A percentile compares a stretch with the other conserved stretches of the same genome.
phyloP scores from a whole-genome alignment of 2,113 vertebrate species.

The Tautogolabrus adspersus region DNA sequence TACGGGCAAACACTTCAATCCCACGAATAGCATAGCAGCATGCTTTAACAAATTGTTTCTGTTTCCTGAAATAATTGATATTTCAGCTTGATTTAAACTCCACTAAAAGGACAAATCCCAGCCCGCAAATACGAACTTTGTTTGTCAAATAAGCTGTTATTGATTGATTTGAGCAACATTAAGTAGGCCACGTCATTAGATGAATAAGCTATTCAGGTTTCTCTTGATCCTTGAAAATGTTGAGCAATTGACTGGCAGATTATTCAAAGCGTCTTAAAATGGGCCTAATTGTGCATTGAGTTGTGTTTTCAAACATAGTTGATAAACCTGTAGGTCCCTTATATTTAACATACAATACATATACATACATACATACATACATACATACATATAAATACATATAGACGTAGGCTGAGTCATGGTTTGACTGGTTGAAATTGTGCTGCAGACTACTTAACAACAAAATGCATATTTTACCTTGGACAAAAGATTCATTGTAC shows the following conservation, averaged over 20 bases:
- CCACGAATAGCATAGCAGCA: constrained; percentile 9
- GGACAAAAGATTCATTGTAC: no score
- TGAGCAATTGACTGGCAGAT: constrained; percentile 50
- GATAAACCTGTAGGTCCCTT: neutral
- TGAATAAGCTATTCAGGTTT: constrained; percentile 10
- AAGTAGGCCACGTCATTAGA: neutral
- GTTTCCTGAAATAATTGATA: constrained; percentile 3
- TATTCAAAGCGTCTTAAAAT: constrained; percentile 47
- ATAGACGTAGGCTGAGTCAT: no score
- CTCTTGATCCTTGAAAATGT: constrained; percentile 19
- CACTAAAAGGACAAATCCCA: neutral
- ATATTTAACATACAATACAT: neutral
- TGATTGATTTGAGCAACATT: neutral
- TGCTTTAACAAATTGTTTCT: constrained; percentile 47
- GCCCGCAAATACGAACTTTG: neutral
- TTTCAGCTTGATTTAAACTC: neutral
- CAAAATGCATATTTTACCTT: neutral
- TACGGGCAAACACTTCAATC: constrained; percentile 10
- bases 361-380: no score
- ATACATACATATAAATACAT: no score
- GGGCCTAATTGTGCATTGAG: neutral
- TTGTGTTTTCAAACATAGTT: constrained; percentile 2
- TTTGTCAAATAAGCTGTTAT: no score
- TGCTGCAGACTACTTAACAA: neutral
- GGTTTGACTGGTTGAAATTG: neutral